Percentiles rank a stretch among this genome's conserved stretches.
These are phyloP conservation scores for Hyppa rectilinea DNA, from an alignment of 2,888 invertebrate genomes.

Conservation along the genomic window DNA sequence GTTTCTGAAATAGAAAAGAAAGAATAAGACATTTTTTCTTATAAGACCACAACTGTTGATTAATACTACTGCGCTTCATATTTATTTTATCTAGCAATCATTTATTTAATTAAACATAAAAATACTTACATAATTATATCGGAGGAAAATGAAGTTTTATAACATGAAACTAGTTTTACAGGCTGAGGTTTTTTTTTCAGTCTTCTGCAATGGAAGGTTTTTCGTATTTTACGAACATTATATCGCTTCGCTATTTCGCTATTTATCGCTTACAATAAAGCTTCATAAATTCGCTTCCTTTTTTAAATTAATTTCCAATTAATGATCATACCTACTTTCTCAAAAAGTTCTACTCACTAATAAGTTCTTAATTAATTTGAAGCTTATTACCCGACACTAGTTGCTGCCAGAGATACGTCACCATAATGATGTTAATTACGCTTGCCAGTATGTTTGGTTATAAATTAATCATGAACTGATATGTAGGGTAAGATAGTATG, in stretches of 20 bases:
- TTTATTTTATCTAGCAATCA: not conserved
- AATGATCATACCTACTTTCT: not conserved
- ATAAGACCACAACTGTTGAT: too few species aligned
- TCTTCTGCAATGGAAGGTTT: not conserved
- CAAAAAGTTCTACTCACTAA: not conserved
- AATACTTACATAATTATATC: not conserved
- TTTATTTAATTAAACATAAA: not conserved
- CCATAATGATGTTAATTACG: slow-evolving; percentile 43
- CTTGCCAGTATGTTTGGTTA: slow-evolving; percentile 12
- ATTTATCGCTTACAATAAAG: too few species aligned
- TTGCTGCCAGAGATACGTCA: slow-evolving; percentile 23
- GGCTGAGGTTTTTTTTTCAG: too few species aligned
- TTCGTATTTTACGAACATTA: too few species aligned
- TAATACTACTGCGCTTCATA: too few species aligned
- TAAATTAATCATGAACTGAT: slow-evolving; percentile 36
- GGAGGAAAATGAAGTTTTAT: not conserved
- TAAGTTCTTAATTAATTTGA: slow-evolving; percentile 15
- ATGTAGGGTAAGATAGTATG: not conserved
- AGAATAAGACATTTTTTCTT: too few species aligned
- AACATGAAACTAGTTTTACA: not conserved
- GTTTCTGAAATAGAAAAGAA: too few species aligned
- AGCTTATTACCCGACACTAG: slow-evolving; percentile 38
- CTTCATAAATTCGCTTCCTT: not conserved
- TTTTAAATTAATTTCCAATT: not conserved
- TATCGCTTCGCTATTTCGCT: too few species aligned